phyloP scores from a whole-genome alignment of 2,113 vertebrate genomes.

The Aramus guarauna region DNA sequence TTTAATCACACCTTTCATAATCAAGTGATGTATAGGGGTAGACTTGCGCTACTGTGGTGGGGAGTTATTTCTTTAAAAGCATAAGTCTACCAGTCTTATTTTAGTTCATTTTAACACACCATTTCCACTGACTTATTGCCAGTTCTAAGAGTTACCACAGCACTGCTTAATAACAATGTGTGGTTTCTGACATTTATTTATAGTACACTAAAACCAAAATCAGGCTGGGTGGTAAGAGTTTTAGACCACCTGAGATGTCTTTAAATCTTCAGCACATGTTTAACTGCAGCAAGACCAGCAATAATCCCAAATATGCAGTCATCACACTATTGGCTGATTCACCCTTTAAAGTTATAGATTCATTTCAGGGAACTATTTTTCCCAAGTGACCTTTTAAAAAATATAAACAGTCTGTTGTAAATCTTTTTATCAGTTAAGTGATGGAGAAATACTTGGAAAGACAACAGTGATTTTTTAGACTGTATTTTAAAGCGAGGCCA shows the following conservation, averaged over 20 bases:
- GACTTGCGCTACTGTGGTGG: neutral
- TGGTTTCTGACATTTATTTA: slow-evolving; percentile 29
- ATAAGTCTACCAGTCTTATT: neutral
- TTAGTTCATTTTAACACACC: slow-evolving; percentile 37
- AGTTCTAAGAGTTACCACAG: neutral
- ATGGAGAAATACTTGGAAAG: neutral
- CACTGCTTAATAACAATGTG: slow-evolving; percentile 8
- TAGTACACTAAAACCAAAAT: slow-evolving; percentile 27
- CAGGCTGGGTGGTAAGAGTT: slow-evolving; percentile 26
- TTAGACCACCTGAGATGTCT: slow-evolving; percentile 38
- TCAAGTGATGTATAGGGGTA: neutral
- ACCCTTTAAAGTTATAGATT: neutral
- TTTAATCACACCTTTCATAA: neutral
- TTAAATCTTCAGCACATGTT: slow-evolving; percentile 43
- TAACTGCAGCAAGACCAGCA: neutral
- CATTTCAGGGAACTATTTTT: neutral
- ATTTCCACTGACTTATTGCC: neutral
- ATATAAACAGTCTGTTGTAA: neutral
- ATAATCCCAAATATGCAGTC: neutral
- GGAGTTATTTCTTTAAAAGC: neutral
- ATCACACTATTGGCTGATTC: neutral
- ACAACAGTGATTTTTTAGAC: neutral
- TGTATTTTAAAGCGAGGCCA: neutral
- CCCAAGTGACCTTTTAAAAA: neutral
- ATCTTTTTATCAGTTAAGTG: neutral